Evolutionary conservation across 2,888 invertebrate species (phyloP).

Genomic region (Bellardia bayeri): DNA sequence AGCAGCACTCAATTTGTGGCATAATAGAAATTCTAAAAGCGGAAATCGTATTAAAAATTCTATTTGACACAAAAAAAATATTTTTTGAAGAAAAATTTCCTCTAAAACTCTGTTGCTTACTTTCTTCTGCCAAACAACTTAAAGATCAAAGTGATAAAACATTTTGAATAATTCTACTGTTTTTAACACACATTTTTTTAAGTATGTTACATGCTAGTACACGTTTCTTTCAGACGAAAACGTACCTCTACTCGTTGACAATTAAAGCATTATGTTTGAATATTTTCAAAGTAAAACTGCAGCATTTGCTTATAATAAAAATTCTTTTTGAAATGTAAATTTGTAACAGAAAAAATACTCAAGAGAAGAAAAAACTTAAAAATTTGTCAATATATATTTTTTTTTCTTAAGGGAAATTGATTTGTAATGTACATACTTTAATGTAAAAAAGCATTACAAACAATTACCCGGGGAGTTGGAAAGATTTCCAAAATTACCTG

Average conservation of each 20-base stretch:
- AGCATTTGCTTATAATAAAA: neutral
- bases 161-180: neutral
- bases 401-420: constrained; percentile 31
- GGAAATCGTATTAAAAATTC: constrained; percentile 45
- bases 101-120: neutral
- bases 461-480: too few relatives aligned
- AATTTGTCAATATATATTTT: constrained; percentile 27
- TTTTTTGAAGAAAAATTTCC: neutral
- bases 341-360: neutral
- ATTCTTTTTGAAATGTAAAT: constrained; percentile 57
- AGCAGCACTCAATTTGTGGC: constrained; percentile 28
- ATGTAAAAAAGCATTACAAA: too few relatives aligned
- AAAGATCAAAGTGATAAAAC: constrained; percentile 43
- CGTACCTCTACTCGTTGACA: neutral
- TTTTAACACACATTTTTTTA: neutral
- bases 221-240: neutral
- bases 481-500: too few relatives aligned
- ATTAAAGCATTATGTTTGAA: neutral
- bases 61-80: constrained; percentile 21
- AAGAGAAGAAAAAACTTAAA: neutral
- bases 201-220: neutral
- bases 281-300: neutral
- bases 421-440: neutral
- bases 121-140: constrained; percentile 6
- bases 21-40: constrained; percentile 33